These are phyloP conservation scores for Parazoanthus darwini DNA, from an alignment of 92 coral and sea anemone species.

Conservation along the genomic window DNA sequence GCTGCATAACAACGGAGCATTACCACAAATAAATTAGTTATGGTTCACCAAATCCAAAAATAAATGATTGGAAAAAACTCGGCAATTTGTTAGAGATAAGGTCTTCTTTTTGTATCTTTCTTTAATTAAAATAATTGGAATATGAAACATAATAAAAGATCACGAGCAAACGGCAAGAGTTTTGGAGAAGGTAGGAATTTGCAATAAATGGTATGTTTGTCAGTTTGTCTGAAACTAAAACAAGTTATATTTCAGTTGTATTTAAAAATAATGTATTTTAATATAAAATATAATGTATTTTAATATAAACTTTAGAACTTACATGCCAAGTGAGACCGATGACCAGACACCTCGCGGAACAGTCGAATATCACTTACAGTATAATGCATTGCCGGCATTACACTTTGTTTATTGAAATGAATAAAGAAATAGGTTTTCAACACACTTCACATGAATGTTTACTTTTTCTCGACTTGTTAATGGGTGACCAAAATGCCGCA, in stretches of 20 bases:
- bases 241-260: no score
- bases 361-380: neutral
- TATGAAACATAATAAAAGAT: neutral
- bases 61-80: neutral
- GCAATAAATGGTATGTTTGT: no score
- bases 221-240: neutral
- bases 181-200: neutral
- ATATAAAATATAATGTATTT: no score
- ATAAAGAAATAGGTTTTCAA: conserved; percentile 5
- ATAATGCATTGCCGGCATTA: neutral
- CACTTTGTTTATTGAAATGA: neutral
- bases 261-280: no score
- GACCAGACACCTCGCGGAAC: neutral
- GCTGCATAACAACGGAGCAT: neutral
- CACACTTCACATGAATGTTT: neutral
- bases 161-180: neutral
- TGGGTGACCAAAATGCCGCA: conserved; percentile 4
- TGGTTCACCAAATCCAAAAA: neutral
- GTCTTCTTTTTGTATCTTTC: neutral
- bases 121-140: neutral
- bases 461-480: conserved; percentile 4
- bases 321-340: neutral
- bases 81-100: neutral
- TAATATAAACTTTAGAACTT: no score
- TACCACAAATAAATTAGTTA: conserved; percentile 12